Conservation (phyloP, 2,797 vertebrate species). For the Sebastes oblongus region DNA sequence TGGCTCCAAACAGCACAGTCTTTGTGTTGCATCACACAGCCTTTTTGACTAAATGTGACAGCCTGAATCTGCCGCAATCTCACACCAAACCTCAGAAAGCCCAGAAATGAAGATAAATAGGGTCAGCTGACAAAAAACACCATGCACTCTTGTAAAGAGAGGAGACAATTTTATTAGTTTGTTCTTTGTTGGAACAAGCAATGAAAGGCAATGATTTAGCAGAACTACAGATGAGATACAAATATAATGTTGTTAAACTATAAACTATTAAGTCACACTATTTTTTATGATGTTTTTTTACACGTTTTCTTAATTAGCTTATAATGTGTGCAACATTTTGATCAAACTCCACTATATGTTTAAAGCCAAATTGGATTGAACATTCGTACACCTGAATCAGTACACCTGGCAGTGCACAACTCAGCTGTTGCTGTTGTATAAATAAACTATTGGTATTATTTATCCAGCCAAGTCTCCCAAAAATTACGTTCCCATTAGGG, state of each 20-base stretch:
- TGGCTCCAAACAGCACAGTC: conserved; percentile 22
- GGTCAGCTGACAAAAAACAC: background rate
- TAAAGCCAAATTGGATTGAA: background rate
- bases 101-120: background rate
- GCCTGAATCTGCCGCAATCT: conserved; percentile 13
- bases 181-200: background rate
- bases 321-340: background rate
- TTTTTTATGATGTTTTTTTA: background rate
- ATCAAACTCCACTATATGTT: background rate
- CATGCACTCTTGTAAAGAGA: background rate
- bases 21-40: conserved; percentile 44
- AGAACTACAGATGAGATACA: background rate
- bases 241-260: background rate
- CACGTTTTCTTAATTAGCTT: background rate
- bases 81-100: conserved; percentile 12
- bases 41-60: conserved; percentile 39
- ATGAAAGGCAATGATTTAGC: background rate
- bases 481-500: too few relatives aligned
- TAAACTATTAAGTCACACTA: background rate
- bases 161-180: background rate
- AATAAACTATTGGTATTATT: conserved; percentile 11
- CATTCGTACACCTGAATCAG: background rate
- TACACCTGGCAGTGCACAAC: background rate
- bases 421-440: background rate
- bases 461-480: background rate